Evolutionary conservation across 2,797 vertebrate species (phyloP), one percentile per base, ranked within the genome.

Genomic region (Zalophus californianus): DNA sequence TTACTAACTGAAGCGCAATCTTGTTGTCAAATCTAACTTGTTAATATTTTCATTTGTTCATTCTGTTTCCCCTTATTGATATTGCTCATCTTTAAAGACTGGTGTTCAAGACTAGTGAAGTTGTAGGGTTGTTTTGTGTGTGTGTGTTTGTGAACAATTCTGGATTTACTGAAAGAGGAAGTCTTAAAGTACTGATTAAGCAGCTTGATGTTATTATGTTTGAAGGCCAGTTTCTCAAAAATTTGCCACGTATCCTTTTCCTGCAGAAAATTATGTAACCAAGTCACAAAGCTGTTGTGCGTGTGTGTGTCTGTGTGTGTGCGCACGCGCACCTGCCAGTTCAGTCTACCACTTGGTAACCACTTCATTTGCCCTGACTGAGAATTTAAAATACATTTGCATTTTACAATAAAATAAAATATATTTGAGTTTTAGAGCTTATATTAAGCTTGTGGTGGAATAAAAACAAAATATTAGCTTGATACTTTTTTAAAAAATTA

Each of bases 401-500:
- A 8, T 82, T 90, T 68, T 50, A 56, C 7, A 56, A 21, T 68
- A 68, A 68, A 35, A 68, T 83, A 10, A 83, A 95, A 89, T 11
- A 54, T 12, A 86, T 41, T 85, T 92, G 23, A 35, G 6, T 78
- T 87, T 77, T 77, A 58, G 62, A 80, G 7, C 21, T 92, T 87
- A 32, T 62, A 60, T 66, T 66, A 91, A 62, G 13, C 32, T 85
- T 87, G 13, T 29, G 13, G 13, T 29, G 3, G 44, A 93, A 27
- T n/a, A 72, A 52, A 72, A 79, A 80, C 3, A 66, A 94, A 92
- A 60, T 66, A 48, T 70, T 91, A 58, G 20, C n/a, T 62, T 84
- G 78, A 75, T 29, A 70, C 35, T 96, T 89, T 52, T 13, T 5
- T 23, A 16, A 83, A 35, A 38, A 41, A 16, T 25, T 75, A 44